Base-by-base conservation (phyloP, 2,113 vertebrate genomes). In the Balaenoptera acutorostrata region DNA sequence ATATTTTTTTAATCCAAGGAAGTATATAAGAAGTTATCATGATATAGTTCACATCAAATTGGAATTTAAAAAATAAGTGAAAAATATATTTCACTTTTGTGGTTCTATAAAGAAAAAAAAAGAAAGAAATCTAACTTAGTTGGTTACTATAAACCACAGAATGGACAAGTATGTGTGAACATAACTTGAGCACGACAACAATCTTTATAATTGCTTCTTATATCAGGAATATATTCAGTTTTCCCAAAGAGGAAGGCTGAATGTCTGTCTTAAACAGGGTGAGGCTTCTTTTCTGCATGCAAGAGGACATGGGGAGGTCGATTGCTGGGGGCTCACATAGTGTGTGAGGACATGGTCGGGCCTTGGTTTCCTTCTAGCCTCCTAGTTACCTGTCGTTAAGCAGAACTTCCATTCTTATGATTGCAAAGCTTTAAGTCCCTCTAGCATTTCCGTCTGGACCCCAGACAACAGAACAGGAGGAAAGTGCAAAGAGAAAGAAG, bases 1-100 rank as follows among this genome's bases (percentile, higher is more conserved):
- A 27, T 69, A 61, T 78, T 64, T n/a, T 81, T 61, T 95, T 93
- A 86, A 61, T 66, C 10, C 25, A 88, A 89, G 33, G 11, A 93
- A 77, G 5, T 57, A 33, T 63, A 27, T 85, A 71, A 71, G 13
- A 92, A 75, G 91, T 89, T 66, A 41, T 81, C 49, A 41, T 36
- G 27, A 13, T 52, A 74, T 63, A 69, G 6, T 90, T 66, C 74
- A 64, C 63, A 77, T 85, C 64, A 81, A 83, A 82, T 59, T 93
- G 52, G n/a, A 95, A 81, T 49, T 44, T 71, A 55, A 66, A 96
- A 98, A 89, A 27, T 18, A 75, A 25, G 23, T 89, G 5, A 46
- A 68, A 95, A 46, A 96, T 93, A 63, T 46, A 49, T 44, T 90
- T 94, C 33, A 52, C 41, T 78, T 29, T 20, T 36, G 29, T 95